Percentiles rank a stretch among this genome's conserved stretches.
phyloP scores from a whole-genome alignment of 1,140 invertebrate genomes.

The Armadillidium nasatum region DNA sequence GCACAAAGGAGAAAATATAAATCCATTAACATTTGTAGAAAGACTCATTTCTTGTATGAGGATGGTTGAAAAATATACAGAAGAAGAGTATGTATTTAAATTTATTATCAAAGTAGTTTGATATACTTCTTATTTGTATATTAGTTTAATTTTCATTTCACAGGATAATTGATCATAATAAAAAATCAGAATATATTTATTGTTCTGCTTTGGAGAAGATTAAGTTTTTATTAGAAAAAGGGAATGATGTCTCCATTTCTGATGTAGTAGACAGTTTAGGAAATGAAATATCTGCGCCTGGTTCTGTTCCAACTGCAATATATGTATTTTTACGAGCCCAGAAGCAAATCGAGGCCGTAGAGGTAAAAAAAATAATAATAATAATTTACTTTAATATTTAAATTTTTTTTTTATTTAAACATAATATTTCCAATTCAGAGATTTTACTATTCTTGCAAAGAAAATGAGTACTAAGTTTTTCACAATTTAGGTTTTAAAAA shows the following conservation, averaged over 20 bases:
- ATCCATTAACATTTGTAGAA: constrained; percentile 18
- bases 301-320: constrained; percentile 71
- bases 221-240: constrained; percentile 51
- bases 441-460: too few relatives aligned
- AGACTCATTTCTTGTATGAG: constrained; percentile 52
- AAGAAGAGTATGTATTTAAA: constrained; percentile 47
- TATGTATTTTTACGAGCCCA: constrained; percentile 65
- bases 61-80: constrained; percentile 56
- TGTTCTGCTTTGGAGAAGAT: constrained; percentile 53
- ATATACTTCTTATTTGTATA: neutral
- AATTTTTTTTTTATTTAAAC: too few relatives aligned
- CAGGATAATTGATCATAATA: constrained; percentile 38
- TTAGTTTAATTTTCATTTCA: neutral
- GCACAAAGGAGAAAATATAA: neutral
- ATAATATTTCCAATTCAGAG: too few relatives aligned
- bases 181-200: constrained; percentile 51
- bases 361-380: constrained; percentile 50
- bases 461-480: too few relatives aligned
- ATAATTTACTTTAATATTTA: too few relatives aligned
- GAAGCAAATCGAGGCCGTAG: constrained; percentile 56
- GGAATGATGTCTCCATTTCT: constrained; percentile 49
- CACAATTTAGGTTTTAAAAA: too few relatives aligned
- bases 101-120: constrained; percentile 45
- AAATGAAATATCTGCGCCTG: constrained; percentile 60
- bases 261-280: constrained; percentile 60